Evolutionary conservation across 2,113 vertebrate genomes (phyloP).

Genomic region (Turdus rufiventris): DNA sequence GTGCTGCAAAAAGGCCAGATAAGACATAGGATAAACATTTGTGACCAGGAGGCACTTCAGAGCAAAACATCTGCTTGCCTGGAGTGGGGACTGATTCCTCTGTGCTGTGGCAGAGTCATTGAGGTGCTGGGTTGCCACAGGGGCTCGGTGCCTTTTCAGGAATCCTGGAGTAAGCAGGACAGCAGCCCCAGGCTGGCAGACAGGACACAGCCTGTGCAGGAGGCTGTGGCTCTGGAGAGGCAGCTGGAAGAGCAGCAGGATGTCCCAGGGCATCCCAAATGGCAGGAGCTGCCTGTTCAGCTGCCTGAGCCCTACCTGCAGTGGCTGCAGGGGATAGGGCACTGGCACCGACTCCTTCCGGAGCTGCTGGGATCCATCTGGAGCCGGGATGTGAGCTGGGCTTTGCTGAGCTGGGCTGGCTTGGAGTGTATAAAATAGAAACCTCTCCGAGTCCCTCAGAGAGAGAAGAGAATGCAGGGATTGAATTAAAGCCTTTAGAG

Average conservation of each 20-base stretch:
- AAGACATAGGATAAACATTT: accelerated
- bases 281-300: background rate
- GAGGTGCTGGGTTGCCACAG: background rate
- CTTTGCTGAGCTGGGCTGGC: background rate
- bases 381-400: background rate
- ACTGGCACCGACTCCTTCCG: background rate
- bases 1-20: background rate
- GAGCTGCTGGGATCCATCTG: background rate
- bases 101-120: background rate
- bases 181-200: background rate
- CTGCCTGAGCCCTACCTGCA: background rate
- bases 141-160: background rate
- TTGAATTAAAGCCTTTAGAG: no score
- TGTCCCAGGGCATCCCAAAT: background rate
- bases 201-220: background rate
- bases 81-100: background rate
- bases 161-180: background rate
- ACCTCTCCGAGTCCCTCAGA: no score
- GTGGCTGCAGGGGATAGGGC: background rate
- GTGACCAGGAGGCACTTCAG: background rate
- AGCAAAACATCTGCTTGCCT: background rate
- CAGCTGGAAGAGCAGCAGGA: background rate
- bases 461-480: no score
- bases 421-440: no score
- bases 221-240: background rate